phyloP scores from a whole-genome alignment of 2,888 invertebrate species.

The Ormyrus pomaceus region DNA sequence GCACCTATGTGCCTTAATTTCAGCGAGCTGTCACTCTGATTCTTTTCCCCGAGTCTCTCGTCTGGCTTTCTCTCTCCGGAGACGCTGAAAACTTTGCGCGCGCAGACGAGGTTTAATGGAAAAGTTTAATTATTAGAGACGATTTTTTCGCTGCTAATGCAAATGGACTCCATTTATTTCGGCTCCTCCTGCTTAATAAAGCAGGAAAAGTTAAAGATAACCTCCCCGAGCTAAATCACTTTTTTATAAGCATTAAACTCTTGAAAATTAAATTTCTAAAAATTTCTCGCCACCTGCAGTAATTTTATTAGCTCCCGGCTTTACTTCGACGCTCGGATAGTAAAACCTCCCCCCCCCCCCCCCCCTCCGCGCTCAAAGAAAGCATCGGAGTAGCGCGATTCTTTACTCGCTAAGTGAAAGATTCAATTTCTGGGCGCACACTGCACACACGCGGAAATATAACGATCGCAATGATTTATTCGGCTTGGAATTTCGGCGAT shows the following conservation, averaged over 20 bases:
- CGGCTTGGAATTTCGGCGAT: constrained; percentile 43
- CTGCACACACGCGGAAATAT: constrained; percentile 8
- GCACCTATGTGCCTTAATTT: constrained; percentile 54
- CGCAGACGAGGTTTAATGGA: constrained; percentile 37
- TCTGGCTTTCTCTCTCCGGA: constrained; percentile 1
- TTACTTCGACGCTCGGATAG: too few relatives aligned
- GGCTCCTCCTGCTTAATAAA: not conserved
- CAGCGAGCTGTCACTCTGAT: constrained; percentile 42
- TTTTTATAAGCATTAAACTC: too few relatives aligned
- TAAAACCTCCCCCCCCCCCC: too few relatives aligned
- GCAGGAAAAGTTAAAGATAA: not conserved
- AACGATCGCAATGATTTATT: constrained; percentile 54
- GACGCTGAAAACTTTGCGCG: constrained; percentile 24
- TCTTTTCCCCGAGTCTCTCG: not conserved
- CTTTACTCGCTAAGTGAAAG: constrained; percentile 52
- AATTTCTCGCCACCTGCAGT: too few relatives aligned
- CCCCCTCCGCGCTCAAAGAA: too few relatives aligned
- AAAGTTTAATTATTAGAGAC: constrained; percentile 29
- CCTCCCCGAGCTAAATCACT: not conserved
- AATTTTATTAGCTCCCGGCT: too few relatives aligned
- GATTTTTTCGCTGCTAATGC: not conserved
- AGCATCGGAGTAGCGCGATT: constrained; percentile 23
- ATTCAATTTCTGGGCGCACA: constrained; percentile 49
- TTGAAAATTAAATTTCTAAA: too few relatives aligned
- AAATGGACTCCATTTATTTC: not conserved